Evolutionary conservation across 2,797 vertebrate species (phyloP).

Genomic region (Acanthornis magna): DNA sequence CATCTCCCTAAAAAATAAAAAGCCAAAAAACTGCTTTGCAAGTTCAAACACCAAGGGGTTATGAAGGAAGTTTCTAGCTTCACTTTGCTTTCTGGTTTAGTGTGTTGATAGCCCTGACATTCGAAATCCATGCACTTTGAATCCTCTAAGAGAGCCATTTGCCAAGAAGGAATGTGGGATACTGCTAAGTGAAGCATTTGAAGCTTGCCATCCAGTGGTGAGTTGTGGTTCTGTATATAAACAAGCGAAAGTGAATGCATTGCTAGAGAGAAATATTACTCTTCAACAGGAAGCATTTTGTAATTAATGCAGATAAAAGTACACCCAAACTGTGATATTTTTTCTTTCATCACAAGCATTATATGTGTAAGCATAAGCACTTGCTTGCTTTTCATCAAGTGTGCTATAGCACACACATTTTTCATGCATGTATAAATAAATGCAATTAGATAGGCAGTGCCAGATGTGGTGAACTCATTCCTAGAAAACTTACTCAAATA

Average conservation of each 20-base stretch:
- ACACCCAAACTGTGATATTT: rapidly evolving
- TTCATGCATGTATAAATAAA: not conserved
- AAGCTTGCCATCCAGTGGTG: slow-evolving; percentile 95
- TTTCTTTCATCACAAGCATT: not conserved
- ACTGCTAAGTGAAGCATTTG: slow-evolving; percentile 89
- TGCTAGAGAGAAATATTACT: not conserved
- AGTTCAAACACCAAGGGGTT: not conserved
- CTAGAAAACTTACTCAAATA: not conserved
- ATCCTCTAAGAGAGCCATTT: slow-evolving; percentile 90
- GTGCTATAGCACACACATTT: rapidly evolving
- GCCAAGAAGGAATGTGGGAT: slow-evolving; percentile 91
- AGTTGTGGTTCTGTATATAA: slow-evolving; percentile 58
- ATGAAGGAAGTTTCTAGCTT: not conserved
- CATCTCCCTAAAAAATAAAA: not conserved
- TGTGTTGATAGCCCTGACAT: slow-evolving; percentile 90
- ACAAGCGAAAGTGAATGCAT: not conserved
- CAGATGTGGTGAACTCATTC: not conserved
- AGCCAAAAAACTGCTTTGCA: not conserved
- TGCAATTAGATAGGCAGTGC: not conserved
- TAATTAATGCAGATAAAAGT: not conserved
- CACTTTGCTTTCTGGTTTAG: slow-evolving; percentile 67
- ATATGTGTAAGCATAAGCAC: not conserved
- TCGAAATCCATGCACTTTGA: slow-evolving; percentile 89
- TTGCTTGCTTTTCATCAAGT: not conserved
- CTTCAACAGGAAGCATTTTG: not conserved